Conservation (phyloP, 1,140 invertebrate genomes). For the Bombus pyrosoma region DNA sequence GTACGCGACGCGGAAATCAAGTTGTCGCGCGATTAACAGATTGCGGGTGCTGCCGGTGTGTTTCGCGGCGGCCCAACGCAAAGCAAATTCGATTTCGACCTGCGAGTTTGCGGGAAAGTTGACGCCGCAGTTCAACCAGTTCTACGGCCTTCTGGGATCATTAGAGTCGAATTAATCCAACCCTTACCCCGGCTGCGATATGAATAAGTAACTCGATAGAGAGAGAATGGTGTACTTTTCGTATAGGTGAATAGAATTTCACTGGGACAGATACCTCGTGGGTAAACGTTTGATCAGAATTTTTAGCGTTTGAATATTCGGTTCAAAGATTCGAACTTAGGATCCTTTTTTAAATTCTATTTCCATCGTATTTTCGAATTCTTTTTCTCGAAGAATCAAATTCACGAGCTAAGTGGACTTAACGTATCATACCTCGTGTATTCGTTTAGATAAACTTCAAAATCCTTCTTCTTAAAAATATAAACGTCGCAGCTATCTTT, state of each 20-base stretch:
- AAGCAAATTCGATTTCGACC: slow-evolving; percentile 11
- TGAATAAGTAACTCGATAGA: neutral
- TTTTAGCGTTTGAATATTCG: neutral
- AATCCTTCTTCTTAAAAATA: no score
- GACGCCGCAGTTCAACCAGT: neutral
- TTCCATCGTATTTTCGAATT: neutral
- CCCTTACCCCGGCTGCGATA: neutral
- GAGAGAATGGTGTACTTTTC: neutral
- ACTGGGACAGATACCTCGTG: no score
- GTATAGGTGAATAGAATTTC: neutral
- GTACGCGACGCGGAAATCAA: slow-evolving; percentile 23
- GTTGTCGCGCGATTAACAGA: slow-evolving; percentile 24
- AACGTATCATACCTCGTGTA: no score
- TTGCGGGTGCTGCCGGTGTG: neutral
- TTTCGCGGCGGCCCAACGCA: neutral
- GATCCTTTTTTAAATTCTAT: neutral
- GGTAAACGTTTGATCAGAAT: neutral
- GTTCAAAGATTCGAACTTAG: neutral
- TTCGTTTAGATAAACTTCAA: no score
- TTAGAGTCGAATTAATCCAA: neutral
- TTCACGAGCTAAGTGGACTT: neutral
- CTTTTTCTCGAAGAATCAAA: neutral
- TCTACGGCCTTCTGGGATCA: neutral
- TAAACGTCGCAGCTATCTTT: no score
- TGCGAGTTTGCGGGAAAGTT: slow-evolving; percentile 10